Percentiles rank a stretch among this genome's conserved stretches.
These are phyloP conservation scores for Helobdella robusta DNA, from an alignment of 2,888 invertebrate genomes.

Conservation along the genomic window DNA sequence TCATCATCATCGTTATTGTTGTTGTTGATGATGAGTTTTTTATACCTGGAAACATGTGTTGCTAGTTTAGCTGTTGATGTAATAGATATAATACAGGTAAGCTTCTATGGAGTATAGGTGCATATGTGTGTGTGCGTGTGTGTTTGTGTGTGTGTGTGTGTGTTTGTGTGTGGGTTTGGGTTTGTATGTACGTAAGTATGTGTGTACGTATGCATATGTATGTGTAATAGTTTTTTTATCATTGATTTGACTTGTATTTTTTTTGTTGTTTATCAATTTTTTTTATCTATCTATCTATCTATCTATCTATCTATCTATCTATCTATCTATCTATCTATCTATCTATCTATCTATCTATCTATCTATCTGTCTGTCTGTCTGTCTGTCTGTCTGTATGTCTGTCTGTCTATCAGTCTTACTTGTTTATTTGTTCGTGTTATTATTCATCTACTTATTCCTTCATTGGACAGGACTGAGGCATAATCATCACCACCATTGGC, in stretches of 20 bases:
- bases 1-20: too few species aligned
- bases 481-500: not conserved
- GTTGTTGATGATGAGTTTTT: too few species aligned
- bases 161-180: not conserved
- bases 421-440: constrained; percentile 11
- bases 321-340: constrained; percentile 10
- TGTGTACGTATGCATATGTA: not conserved
- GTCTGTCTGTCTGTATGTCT: not conserved
- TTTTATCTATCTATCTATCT: constrained; percentile 6
- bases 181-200: not conserved
- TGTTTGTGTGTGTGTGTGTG: not conserved
- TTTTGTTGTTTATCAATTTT: too few species aligned
- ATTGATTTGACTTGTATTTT: not conserved
- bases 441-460: not conserved
- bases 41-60: too few species aligned
- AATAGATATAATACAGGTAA: too few species aligned
- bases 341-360: not conserved
- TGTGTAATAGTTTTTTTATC: not conserved
- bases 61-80: too few species aligned
- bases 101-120: too few species aligned
- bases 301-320: not conserved
- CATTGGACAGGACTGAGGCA: not conserved
- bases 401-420: not conserved
- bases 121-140: not conserved
- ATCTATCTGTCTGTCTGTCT: not conserved